These are phyloP conservation scores for Mionectes olivaceus DNA, from an alignment of 2,797 vertebrate genomes.

Conservation along the genomic window DNA sequence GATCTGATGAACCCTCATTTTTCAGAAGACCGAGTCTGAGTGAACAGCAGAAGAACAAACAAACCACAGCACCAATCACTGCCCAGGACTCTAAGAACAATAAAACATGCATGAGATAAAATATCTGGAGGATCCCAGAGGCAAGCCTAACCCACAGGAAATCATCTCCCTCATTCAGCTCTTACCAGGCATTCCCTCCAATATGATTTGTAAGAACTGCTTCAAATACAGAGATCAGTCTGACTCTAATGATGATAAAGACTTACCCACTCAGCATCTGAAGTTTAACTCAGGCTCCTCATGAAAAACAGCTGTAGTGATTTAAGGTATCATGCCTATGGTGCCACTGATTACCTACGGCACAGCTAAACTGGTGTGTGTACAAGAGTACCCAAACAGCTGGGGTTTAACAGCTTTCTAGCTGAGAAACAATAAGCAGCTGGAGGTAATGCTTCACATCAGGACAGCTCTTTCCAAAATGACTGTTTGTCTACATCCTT, in stretches of 20 bases:
- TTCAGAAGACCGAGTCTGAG: not conserved
- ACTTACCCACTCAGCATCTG: not conserved
- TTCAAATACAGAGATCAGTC: not conserved
- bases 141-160: not conserved
- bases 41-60: not conserved
- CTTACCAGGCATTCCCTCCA: not conserved
- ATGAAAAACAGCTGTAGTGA: not conserved
- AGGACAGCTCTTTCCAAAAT: not conserved
- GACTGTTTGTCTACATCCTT: not conserved
- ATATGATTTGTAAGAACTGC: not conserved
- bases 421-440: not conserved
- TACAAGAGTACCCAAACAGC: not conserved
- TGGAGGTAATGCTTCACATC: not conserved
- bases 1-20: not conserved
- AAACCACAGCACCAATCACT: not conserved
- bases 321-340: not conserved
- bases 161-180: not conserved
- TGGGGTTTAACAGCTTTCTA: not conserved
- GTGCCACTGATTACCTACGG: not conserved
- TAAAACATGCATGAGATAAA: not conserved
- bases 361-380: not conserved
- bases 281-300: not conserved
- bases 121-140: not conserved
- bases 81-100: rapidly evolving
- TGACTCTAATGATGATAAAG: not conserved